Base-by-base conservation (phyloP, 2,113 vertebrate species). In the Plecotus auritus region DNA sequence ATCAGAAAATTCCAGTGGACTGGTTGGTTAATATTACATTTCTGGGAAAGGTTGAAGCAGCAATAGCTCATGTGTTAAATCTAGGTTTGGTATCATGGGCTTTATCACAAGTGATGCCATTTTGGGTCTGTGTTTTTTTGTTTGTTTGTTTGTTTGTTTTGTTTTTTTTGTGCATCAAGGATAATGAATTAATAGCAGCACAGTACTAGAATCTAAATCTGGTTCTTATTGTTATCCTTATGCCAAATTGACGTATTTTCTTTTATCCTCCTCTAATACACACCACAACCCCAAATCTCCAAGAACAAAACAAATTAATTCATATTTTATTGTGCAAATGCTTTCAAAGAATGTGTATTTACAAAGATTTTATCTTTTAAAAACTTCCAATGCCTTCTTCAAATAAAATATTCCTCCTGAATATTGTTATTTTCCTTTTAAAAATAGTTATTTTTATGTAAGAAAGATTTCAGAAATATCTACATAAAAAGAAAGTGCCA, bases 381-480 rank as follows among this genome's bases (percentile, higher is more conserved):
- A 73, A 95, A 91, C 81, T 78, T 11, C 14, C 32, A 91, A 26
- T 78, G 20, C 77, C 37, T 69, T 93, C 51, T 83, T 95, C 54
- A 94, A 94, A 77, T 92, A 87, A 94, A 93, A 70, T 84, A 76
- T 78, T 84, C 28, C 86, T 80, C 26, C 10, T 70, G 28, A 86
- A 91, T 85, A 87, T 76, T 80, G 40, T 26, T 92, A 61, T 93
- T 76, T 92, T 18, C 4, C 76, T 72, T 97, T 85, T 90, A 90
- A 94, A 92, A 83, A 69, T 72, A 72, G 17, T 90, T 81, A 77
- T n/a, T 72, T 73, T 93, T 90, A 54, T 82, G 7, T 90, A 78
- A 81, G 30, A 67, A 91, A 92, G 6, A 87, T 70, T 91, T 91
- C 51, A 87, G 61, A 93, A 91, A 78, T 74, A 73, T 17, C 49